A percentile compares a stretch with the other conserved stretches of the same genome.
Conservation (phyloP, 2,113 vertebrate genomes). For the Mustela nigripes region DNA sequence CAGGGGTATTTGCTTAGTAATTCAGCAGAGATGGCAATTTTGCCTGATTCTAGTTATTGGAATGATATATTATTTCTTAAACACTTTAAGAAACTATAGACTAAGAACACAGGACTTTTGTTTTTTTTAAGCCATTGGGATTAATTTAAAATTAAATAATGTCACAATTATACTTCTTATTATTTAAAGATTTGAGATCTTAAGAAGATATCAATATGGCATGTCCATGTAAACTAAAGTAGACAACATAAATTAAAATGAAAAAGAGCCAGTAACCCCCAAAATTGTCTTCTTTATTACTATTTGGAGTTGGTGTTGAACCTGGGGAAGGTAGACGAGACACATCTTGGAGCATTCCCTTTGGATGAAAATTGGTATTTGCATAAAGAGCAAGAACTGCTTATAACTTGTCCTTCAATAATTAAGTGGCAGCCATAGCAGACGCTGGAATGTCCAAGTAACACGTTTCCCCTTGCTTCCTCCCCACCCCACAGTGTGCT, state of each 20-base stretch:
- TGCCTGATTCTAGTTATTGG: not conserved
- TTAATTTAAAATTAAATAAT: slow-evolving; percentile 63
- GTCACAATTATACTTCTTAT: slow-evolving; percentile 33
- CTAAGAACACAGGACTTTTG: not conserved
- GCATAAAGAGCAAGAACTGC: not conserved
- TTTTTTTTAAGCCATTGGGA: not conserved
- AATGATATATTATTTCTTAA: slow-evolving; percentile 20
- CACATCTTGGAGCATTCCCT: not conserved
- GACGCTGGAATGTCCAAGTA: not conserved
- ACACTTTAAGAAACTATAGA: not conserved
- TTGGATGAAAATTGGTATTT: slow-evolving; percentile 1
- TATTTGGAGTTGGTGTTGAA: not conserved
- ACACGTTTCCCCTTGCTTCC: not conserved
- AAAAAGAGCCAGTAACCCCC: not conserved
- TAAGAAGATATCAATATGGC: slow-evolving; percentile 7
- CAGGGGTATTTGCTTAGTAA: not conserved
- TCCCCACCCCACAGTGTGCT: slow-evolving; percentile 90
- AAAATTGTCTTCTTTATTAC: not conserved
- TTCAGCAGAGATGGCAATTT: not conserved
- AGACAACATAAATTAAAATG: slow-evolving; percentile 47
- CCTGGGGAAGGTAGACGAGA: not conserved
- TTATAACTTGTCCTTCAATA: not conserved
- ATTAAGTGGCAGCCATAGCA: not conserved
- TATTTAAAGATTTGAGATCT: slow-evolving; percentile 29
- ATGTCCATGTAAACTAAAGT: slow-evolving; percentile 23